These are phyloP conservation scores for Neodontobutis hainanensis DNA, from an alignment of 2,113 vertebrate genomes.

Conservation along the genomic window DNA sequence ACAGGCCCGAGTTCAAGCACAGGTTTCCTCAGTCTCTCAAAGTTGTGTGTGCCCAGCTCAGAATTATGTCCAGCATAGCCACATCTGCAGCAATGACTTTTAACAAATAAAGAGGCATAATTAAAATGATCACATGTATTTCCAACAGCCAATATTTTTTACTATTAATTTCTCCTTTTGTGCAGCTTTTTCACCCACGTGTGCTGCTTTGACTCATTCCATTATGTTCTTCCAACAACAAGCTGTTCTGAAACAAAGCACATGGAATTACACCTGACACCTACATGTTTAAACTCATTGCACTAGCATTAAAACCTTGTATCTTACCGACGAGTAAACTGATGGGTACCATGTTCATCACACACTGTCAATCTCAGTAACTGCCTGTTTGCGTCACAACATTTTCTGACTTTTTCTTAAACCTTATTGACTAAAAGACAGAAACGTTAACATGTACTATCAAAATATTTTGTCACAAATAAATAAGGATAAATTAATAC, in stretches of 20 bases:
- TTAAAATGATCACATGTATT: background rate
- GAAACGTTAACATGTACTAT: too few species aligned
- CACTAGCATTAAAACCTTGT: background rate
- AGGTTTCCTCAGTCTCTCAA: conserved; percentile 27
- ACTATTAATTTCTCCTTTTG: too few species aligned
- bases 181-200: background rate
- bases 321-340: too few species aligned
- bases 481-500: too few species aligned
- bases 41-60: background rate
- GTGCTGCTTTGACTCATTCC: background rate
- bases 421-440: too few species aligned
- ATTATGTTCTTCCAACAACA: background rate
- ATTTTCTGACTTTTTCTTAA: too few species aligned
- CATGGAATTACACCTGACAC: background rate
- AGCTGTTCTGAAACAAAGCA: background rate
- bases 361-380: too few species aligned
- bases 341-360: too few species aligned
- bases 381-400: too few species aligned
- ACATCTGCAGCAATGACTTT: background rate
- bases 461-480: too few species aligned
- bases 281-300: background rate
- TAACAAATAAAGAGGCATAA: background rate
- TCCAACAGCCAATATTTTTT: background rate
- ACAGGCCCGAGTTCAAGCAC: conserved; percentile 40
- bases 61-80: conserved; percentile 19